Evolutionary conservation across 2,888 invertebrate genomes (phyloP), one percentile per base, ranked within the genome.

Genomic region (Aspidiotus destructor): DNA sequence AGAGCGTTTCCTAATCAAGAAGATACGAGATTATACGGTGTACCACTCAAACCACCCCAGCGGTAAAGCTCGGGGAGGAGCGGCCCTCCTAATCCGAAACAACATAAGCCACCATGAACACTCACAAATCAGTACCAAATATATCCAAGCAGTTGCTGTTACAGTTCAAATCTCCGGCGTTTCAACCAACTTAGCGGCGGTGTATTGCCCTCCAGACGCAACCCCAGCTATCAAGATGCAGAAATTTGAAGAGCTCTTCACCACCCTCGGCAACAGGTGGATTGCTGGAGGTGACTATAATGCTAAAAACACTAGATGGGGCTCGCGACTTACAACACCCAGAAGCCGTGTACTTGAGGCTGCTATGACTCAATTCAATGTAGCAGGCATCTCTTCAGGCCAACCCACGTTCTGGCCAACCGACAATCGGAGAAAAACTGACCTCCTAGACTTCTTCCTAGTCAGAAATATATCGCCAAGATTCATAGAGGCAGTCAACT

Each of bases 31-130:
- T 48, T 48, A 48, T n/a, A 48, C n/a, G 48, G 48, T 48, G 48
- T 48, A 48, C 48, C 48, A 48, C 48, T 48, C 48, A n/a, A 48
- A 48, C 48, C n/a, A 48, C 48, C 48, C 48, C 48, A 48, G 48
- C 48, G 48, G 48, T 48, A 48, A 48, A 48, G 48, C 48, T n/a
- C 48, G 6, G n/a, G 48, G 48, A 13, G 48, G 48, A 48, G 48
- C n/a, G 48, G 48, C 48, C n/a, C 48, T 48, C 48, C 48, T 48
- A 48, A 48, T 48, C n/a, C 48, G 48, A 48, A n/a, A 48, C 48
- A 48, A 48, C 48, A 48, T 48, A 48, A n/a, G 48, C 48, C 48
- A 48, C 48, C 6, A 48, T 48, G 48, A 48, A 48, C 48, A 48
- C 48, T 48, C 48, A 48, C 10, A 48, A 48, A 48, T 48, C 48